Percentiles rank a stretch among this genome's conserved stretches.
phyloP scores from a whole-genome alignment of 53 echinoderm and acorn worm genomes.

The Antedon mediterranea region DNA sequence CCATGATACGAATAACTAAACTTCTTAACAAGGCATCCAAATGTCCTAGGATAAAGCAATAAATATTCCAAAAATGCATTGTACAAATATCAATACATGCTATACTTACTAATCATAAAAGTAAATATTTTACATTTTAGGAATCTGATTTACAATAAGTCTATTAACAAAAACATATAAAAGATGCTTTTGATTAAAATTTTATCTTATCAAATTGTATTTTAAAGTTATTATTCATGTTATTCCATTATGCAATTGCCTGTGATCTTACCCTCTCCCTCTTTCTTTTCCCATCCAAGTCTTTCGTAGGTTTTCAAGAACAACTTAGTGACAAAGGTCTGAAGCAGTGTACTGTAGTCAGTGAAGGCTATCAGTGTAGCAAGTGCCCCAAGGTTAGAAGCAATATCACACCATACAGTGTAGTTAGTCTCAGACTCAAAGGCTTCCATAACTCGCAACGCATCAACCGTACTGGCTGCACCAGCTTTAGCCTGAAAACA shows the following conservation, averaged over 20 bases:
- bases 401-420: conserved; percentile 91
- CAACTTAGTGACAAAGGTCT: conserved; percentile 52
- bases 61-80: not conserved
- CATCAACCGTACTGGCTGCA: conserved; percentile 89
- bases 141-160: no score
- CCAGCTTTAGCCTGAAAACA: conserved; percentile 80
- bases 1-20: conserved; percentile 59
- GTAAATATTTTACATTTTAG: not conserved
- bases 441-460: conserved; percentile 76
- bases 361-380: conserved; percentile 53
- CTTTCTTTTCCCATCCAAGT: conserved; percentile 57
- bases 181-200: no score
- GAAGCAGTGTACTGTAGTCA: conserved; percentile 31
- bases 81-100: not conserved
- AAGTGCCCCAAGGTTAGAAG: conserved; percentile 54
- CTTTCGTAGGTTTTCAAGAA: conserved; percentile 40
- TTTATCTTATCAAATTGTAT: no score
- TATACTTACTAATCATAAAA: no score
- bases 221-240: no score
- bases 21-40: conserved; percentile 70
- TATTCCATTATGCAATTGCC: no score
- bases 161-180: no score
- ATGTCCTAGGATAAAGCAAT: conserved; percentile 46
- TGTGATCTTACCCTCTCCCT: conserved; percentile 38
- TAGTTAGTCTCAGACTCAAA: conserved; percentile 83